Evolutionary conservation across 1,140 invertebrate genomes (phyloP), one percentile per base, ranked within the genome.

Genomic region (Anastrepha ludens): DNA sequence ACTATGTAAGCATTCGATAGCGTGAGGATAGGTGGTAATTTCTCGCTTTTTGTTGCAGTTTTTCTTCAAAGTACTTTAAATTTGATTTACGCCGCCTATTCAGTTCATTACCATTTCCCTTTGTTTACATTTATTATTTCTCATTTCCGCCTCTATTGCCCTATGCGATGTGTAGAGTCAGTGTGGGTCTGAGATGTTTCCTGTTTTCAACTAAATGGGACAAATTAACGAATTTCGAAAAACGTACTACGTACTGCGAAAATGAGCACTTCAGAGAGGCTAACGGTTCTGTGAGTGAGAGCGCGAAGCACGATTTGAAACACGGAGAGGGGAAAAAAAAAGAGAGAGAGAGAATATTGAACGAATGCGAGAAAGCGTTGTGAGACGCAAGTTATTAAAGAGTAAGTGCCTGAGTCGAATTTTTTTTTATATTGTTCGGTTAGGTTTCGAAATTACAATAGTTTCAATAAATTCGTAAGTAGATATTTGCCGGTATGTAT

Each of bases 121-220:
- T 81, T 81, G 47, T 81, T 81, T 81, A 81, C 47, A 20, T 13
- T 55, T 81, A 62, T 81, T 81, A 20, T 81, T 55, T 81, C n/a
- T 29, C 55, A 55, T 81, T 81, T 58, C 74, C 74, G 74, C n/a
- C n/a, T 41, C 3, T 55, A 11, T 39, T 29, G 20, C 64, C 29
- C 29, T 67, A 29, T 67, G 74, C n/a, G 41, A 20, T 20, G n/a
- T 55, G 7, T 55, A 58, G n/a, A 41, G n/a, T 55, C 17, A 81
- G n/a, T 81, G 20, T n/a, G 17, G 74, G 50, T 55, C 44, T 55
- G 15, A 81, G 44, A 17, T 55, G 74, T n/a, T 81, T 81, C 47
- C 47, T 81, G 74, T 55, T 55, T 81, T 81, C 8, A 81, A n/a
- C 47, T 81, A 81, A 50, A 81, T 81, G 20, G 74, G 74, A 15